These are phyloP conservation scores for Glossophaga mutica DNA, from an alignment of 2,797 vertebrate genomes.

Conservation along the genomic window DNA sequence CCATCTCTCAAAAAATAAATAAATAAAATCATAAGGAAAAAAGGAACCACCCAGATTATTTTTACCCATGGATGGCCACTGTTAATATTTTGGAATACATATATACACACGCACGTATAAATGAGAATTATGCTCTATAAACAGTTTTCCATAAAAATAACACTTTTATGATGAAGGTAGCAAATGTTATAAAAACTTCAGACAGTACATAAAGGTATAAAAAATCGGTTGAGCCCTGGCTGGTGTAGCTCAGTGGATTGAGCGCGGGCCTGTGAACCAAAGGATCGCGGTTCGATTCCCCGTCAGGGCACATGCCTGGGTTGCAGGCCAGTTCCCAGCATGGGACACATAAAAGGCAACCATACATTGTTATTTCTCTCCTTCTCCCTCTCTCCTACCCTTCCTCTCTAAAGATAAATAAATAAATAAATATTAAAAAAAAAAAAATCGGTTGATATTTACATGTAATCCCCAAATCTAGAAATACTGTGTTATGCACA, in stretches of 20 bases:
- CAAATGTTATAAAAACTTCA: not conserved
- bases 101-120: not conserved
- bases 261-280: too few relatives aligned
- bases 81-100: not conserved
- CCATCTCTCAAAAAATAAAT: not conserved
- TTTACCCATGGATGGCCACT: not conserved
- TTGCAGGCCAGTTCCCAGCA: too few relatives aligned
- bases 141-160: not conserved
- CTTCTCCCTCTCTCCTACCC: too few relatives aligned
- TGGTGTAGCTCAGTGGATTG: too few relatives aligned
- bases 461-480: not conserved
- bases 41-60: not conserved
- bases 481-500: not conserved
- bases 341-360: too few relatives aligned
- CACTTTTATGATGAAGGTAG: not conserved
- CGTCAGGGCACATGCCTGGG: too few relatives aligned
- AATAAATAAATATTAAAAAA: too few relatives aligned
- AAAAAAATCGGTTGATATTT: not conserved
- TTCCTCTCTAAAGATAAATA: too few relatives aligned
- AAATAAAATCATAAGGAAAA: not conserved
- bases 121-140: slow-evolving; percentile 1
- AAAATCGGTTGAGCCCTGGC: too few relatives aligned
- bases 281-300: too few relatives aligned
- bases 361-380: too few relatives aligned
- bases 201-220: not conserved